phyloP scores from a whole-genome alignment of 1,140 invertebrate genomes.

The Drosophila ambigua region DNA sequence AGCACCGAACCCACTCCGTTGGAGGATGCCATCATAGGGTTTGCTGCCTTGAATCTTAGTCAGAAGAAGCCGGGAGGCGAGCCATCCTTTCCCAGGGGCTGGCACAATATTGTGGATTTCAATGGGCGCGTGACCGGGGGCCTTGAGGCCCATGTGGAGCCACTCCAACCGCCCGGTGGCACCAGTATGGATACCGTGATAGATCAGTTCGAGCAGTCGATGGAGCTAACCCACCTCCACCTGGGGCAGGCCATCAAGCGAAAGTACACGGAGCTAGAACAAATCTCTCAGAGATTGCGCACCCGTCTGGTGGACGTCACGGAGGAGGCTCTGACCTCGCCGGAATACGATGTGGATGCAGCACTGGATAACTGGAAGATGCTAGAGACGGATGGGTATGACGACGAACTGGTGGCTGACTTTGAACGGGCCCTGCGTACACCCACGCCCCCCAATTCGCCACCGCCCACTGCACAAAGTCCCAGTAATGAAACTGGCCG shows the following conservation, averaged over 20 bases:
- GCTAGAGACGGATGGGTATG: conserved; percentile 78
- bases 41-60: conserved; percentile 86
- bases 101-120: conserved; percentile 87
- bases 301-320: conserved; percentile 86
- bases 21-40: conserved; percentile 86
- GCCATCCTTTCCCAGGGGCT: conserved; percentile 85
- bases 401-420: conserved; percentile 85
- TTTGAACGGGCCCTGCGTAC: conserved; percentile 75
- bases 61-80: conserved; percentile 84
- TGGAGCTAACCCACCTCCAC: conserved; percentile 68
- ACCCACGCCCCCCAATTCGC: conserved; percentile 65
- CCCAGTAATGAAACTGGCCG: conserved; percentile 29
- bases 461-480: conserved; percentile 55
- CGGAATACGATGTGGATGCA: conserved; percentile 54
- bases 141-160: conserved; percentile 84
- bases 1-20: conserved; percentile 84
- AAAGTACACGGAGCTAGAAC: conserved; percentile 87
- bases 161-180: conserved; percentile 17
- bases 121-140: conserved; percentile 86
- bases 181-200: conserved; percentile 59
- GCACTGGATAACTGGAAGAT: conserved; percentile 66
- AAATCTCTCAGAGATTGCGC: conserved; percentile 86
- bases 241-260: conserved; percentile 85
- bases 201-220: conserved; percentile 64
- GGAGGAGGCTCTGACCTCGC: conserved; percentile 84